Evolutionary conservation across 2,113 vertebrate species (phyloP).

Genomic region (Odontesthes bonariensis): DNA sequence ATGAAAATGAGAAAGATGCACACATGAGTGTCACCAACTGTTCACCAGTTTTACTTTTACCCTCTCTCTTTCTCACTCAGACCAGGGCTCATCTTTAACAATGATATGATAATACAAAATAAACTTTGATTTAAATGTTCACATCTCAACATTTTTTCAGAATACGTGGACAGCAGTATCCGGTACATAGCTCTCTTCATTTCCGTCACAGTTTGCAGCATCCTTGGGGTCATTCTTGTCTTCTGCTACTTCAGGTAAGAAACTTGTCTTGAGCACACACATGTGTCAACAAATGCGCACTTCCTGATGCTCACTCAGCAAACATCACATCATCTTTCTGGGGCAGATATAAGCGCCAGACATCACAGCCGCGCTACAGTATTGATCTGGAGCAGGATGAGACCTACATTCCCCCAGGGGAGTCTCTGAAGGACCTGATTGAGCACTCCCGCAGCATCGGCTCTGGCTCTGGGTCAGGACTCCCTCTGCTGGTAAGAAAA

Average conservation of each 20-base stretch:
- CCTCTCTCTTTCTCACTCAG: not conserved
- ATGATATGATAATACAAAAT: not conserved
- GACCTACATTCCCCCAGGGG: constrained; percentile 92
- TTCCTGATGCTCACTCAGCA: not conserved
- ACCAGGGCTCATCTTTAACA: not conserved
- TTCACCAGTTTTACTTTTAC: constrained; percentile 19
- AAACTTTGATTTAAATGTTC: not conserved
- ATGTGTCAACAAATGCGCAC: not conserved
- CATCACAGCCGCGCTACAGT: constrained; percentile 89
- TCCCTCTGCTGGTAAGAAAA: constrained; percentile 96
- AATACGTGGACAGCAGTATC: constrained; percentile 88
- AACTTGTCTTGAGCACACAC: not conserved
- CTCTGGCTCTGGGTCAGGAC: constrained; percentile 96
- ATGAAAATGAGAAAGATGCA: constrained; percentile 44
- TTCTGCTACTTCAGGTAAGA: constrained; percentile 94
- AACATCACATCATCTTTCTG: not conserved
- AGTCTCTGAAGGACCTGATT: constrained; percentile 95
- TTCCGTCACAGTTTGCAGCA: constrained; percentile 88
- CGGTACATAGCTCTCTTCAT: constrained; percentile 92
- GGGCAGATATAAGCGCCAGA: constrained; percentile 90
- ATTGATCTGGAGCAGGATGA: constrained; percentile 95
- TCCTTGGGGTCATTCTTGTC: constrained; percentile 87
- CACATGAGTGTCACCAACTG: constrained; percentile 27
- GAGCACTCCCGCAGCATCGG: constrained; percentile 96
- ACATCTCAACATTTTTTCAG: constrained; percentile 68